Evolutionary conservation across 2,797 vertebrate genomes (phyloP).

Genomic region (Lutjanus argentimaculatus): DNA sequence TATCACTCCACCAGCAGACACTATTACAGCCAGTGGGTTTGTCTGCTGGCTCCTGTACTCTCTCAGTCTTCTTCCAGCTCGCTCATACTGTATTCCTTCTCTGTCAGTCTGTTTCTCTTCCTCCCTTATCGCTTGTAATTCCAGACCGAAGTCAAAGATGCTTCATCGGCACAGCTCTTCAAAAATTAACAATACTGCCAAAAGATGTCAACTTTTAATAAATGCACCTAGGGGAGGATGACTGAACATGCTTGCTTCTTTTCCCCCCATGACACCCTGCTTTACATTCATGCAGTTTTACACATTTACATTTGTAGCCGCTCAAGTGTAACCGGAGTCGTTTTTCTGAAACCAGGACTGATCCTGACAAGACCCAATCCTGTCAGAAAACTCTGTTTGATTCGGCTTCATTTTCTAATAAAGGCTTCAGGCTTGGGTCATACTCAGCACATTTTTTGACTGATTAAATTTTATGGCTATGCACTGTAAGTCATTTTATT

Average conservation of each 20-base stretch:
- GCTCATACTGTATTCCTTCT: slow-evolving; percentile 32
- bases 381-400: slow-evolving; percentile 11
- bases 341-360: slow-evolving; percentile 9
- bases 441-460: slow-evolving; percentile 36
- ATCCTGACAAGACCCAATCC: slow-evolving; percentile 27
- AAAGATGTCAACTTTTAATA: slow-evolving; percentile 38
- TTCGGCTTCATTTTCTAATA: slow-evolving; percentile 33
- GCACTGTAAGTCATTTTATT: slow-evolving; percentile 23
- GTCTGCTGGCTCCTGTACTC: slow-evolving; percentile 62
- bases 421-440: slow-evolving; percentile 31
- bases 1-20: slow-evolving; percentile 80
- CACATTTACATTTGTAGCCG: slow-evolving; percentile 41
- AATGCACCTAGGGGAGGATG: slow-evolving; percentile 3
- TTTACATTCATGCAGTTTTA: slow-evolving; percentile 19
- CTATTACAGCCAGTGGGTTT: slow-evolving; percentile 78
- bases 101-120: slow-evolving; percentile 47
- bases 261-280: not conserved
- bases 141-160: slow-evolving; percentile 32
- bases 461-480: slow-evolving; percentile 41
- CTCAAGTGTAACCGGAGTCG: slow-evolving; percentile 4
- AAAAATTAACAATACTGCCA: slow-evolving; percentile 47
- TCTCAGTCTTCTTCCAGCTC: slow-evolving; percentile 41
- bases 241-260: slow-evolving; percentile 3
- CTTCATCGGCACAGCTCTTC: slow-evolving; percentile 15
- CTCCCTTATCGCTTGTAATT: slow-evolving; percentile 39